Conservation (phyloP, 2,797 vertebrate species). For the Chelon auratus region DNA sequence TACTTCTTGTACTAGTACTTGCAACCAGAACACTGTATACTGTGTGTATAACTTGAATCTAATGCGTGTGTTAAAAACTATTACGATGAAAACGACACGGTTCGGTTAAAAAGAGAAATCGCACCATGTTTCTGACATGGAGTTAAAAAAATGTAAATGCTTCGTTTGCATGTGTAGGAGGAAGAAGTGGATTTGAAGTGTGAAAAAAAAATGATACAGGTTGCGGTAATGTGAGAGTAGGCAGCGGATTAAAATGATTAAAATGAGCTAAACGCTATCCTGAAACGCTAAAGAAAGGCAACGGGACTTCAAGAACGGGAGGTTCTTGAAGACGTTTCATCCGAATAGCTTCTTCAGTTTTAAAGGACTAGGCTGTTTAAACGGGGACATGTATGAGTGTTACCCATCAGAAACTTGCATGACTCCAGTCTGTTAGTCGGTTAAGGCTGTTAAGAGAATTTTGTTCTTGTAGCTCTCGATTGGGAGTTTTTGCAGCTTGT, state of each 20-base stretch:
- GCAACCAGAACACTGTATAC: not conserved
- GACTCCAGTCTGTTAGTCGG: too few species aligned
- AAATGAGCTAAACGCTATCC: not conserved
- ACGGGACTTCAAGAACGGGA: too few species aligned
- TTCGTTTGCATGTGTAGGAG: conserved; percentile 39
- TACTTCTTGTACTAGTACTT: too few species aligned
- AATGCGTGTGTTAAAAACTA: not conserved
- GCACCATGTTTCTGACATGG: conserved; percentile 17
- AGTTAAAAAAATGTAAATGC: conserved; percentile 22
- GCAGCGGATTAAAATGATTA: conserved; percentile 16
- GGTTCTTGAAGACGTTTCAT: too few species aligned
- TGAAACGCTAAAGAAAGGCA: too few species aligned
- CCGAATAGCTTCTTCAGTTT: not conserved
- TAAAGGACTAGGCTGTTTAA: not conserved
- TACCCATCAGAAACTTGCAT: too few species aligned
- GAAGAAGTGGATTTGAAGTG: conserved; percentile 34
- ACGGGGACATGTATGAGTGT: too few species aligned
- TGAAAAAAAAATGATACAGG: conserved; percentile 54
- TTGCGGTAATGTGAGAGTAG: conserved; percentile 20
- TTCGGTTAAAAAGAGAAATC: not conserved
- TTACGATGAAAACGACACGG: not conserved
- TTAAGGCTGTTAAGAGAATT: too few species aligned
- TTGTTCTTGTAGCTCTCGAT: too few species aligned
- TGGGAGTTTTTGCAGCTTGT: too few species aligned
- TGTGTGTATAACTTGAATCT: not conserved